Evolutionary conservation across 1,140 invertebrate genomes (phyloP), one percentile per base, ranked within the genome.

Genomic region (fruit fly (Drosophila melanogaster)): DNA sequence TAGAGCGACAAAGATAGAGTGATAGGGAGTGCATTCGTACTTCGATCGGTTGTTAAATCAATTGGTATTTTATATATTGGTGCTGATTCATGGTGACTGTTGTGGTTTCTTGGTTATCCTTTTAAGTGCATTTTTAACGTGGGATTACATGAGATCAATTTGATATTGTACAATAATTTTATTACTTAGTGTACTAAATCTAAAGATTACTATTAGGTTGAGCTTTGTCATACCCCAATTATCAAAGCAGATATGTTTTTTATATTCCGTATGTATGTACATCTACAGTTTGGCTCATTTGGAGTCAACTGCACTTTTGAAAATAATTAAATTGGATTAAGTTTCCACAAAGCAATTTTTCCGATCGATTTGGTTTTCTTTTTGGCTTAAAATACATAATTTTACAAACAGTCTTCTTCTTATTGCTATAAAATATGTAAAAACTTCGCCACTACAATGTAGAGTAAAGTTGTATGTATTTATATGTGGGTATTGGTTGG

Each of bases 161-260:
- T 50, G 17, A 41, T 81, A 81, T 61, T 47, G 41, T 79, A 79
- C 79, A 81, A 26, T 67, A 50, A 56, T 53, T 81, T 71, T 51
- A 22, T 24, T 44, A 37, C 74, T 83, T 6, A 11, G 38, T 41
- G 3, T 10, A 35, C 79, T 83, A 78, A 14, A 53, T 33, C 53
- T 81, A 78, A 56, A 15, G 14, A 40, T 49, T 46, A 41, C 69
- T 58, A 75, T 49, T 15, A 15, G 17, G 49, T 44, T 46, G 24
- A 15, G 11, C 8, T 19, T 61, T 14, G 17, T 15, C 7, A 26
- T 24, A n/a, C n/a, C 12, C 17, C 12, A 46, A 46, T 7, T 19
- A 22, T 22, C 26, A 10, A 30, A 30, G 26, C 26, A 30, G 7
- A 7, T 30, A 30, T 8, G 1, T 30, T 4, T 38, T 38, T 5